These are phyloP conservation scores for Scaptomyza graminum DNA, from an alignment of 1,140 invertebrate genomes.

Conservation along the genomic window DNA sequence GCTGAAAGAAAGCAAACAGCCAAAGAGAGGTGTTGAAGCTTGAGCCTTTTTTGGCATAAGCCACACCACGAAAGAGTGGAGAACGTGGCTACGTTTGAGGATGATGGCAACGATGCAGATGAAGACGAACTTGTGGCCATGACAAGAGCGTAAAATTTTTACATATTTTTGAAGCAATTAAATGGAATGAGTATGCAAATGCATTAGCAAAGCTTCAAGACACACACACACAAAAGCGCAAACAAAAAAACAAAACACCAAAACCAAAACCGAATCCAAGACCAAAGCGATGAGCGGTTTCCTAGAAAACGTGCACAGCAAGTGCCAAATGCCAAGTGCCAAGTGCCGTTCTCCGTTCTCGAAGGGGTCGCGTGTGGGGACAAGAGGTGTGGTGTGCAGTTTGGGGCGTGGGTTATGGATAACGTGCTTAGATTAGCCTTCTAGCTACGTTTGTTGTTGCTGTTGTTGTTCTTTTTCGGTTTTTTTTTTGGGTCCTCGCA, in stretches of 20 bases:
- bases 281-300: slow-evolving; percentile 33
- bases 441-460: slow-evolving; percentile 21
- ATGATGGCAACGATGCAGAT: neutral
- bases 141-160: slow-evolving; percentile 68
- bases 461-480: neutral
- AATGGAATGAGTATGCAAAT: slow-evolving; percentile 79
- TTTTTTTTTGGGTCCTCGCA: neutral
- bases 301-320: slow-evolving; percentile 66
- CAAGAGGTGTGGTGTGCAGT: neutral
- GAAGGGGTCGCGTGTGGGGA: neutral
- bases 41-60: slow-evolving; percentile 72
- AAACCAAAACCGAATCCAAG: slow-evolving; percentile 13
- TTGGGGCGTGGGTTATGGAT: slow-evolving; percentile 67
- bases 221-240: slow-evolving; percentile 31
- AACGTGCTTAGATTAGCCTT: slow-evolving; percentile 73
- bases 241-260: slow-evolving; percentile 3
- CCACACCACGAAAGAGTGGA: slow-evolving; percentile 32
- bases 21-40: slow-evolving; percentile 44
- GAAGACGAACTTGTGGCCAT: slow-evolving; percentile 46
- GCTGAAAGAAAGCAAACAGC: neutral
- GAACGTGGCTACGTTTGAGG: neutral
- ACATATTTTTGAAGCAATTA: slow-evolving; percentile 79
- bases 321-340: slow-evolving; percentile 41
- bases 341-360: slow-evolving; percentile 36
- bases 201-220: slow-evolving; percentile 51